phyloP scores from a whole-genome alignment of 2,797 vertebrate species.

The Mus caroli region DNA sequence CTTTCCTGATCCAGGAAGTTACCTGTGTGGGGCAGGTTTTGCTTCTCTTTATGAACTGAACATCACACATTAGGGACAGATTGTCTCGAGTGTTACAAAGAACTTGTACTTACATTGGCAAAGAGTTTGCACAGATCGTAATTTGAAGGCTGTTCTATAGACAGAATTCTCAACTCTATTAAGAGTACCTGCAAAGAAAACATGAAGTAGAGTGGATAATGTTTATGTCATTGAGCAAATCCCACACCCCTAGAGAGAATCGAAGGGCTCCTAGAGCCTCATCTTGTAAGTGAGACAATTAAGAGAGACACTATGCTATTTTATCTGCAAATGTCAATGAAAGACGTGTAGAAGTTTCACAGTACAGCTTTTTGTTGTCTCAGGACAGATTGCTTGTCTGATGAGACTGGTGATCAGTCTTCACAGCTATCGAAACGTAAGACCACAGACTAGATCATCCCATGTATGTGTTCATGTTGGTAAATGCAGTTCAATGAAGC shows the following conservation, averaged over 20 bases:
- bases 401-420: background rate
- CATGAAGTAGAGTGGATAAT: slow-evolving; percentile 35
- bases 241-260: background rate
- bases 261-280: background rate
- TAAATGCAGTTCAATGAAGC: background rate
- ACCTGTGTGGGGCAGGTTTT: background rate
- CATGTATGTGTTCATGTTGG: background rate
- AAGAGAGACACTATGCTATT: background rate
- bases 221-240: background rate
- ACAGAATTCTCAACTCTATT: slow-evolving; percentile 87
- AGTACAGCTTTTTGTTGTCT: background rate
- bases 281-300: slow-evolving; percentile 9
- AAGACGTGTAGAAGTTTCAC: background rate
- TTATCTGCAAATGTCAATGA: background rate
- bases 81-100: slow-evolving; percentile 1
- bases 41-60: background rate
- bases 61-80: background rate
- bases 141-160: slow-evolving; percentile 93
- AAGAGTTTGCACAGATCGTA: slow-evolving; percentile 90
- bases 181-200: slow-evolving; percentile 88
- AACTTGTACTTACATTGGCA: slow-evolving; percentile 90
- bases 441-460: background rate
- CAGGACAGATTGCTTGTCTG: background rate
- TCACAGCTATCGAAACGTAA: slow-evolving; percentile 42
- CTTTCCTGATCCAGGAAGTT: background rate